Base-by-base conservation (phyloP, 1,140 invertebrate species). In the Delia radicum region DNA sequence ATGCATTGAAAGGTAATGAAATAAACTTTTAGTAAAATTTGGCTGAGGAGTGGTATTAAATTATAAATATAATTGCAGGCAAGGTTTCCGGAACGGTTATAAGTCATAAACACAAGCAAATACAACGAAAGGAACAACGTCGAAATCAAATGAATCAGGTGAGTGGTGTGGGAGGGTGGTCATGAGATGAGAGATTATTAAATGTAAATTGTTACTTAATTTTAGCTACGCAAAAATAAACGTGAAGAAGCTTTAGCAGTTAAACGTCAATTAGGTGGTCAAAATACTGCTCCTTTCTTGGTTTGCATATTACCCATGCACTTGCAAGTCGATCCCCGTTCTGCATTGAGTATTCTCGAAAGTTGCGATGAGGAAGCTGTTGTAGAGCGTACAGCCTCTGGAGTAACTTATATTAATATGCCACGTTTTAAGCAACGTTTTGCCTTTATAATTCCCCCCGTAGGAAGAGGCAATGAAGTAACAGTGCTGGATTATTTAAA, bases 361-460 rank as follows among this genome's bases (percentile, higher is more conserved):
- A 89, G 88, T 69, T 93, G 92, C 82, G 94, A 95, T 87, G 90
- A 92, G 78, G 90, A 90, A 77, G 89, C 91, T 72, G 83, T 87
- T 62, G 84, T 93, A 62, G 87, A 86, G 37, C 87, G 86, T 69
- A 92, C 91, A 75, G 80, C 88, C 31, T 90, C 89, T 82, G 92
- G 92, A 29, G 87, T 93, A 29, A 87, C 89, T 18, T 94, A 96
- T 85, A 89, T 96, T 69, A 91, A 90, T 79, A 78, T 95, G 77
- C 92, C 94, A 27, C 91, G 93, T 77, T 94, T 96, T 79, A 97
- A 96, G 81, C 94, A 97, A 83, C 88, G 94, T 18, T 95, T 95
- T 85, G 91, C 93, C 1, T 92, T 98, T 79, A 85, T 96, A 37
- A 87, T 91, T 13, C 93, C 95, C 48, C 89, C 91, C 71, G 83